Base-by-base conservation (phyloP, 1,140 invertebrate genomes). In the Ganaspis sp. region DNA sequence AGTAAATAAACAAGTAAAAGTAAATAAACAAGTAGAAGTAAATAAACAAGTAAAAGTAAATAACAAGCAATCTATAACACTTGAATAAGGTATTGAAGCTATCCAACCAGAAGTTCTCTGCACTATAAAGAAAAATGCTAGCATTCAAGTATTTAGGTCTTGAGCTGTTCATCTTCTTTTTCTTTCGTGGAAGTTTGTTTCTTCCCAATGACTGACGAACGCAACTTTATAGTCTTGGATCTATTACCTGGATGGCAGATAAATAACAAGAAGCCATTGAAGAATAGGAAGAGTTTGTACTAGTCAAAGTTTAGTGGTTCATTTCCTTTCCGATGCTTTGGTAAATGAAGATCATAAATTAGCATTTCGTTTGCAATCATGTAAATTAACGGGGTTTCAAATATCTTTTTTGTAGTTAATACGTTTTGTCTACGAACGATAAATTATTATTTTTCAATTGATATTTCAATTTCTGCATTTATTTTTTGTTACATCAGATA, bases 171-270 rank as follows among this genome's bases (percentile, higher is more conserved):
- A 64, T 64, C 58, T 64, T 64, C 58, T 26, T 64, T 64, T 64
- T 11, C 58, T 64, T 15, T 26, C 23, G 58, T n/a, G 15, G 58
- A 29, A n/a, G 21, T 64, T 29, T 4, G 23, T 64, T 64, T 15
- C 58, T 34, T 64, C 12, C 58, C 58, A 64, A 64, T 64, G 29
- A 64, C 58, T 34, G 26, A 64, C 58, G 58, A n/a, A 64, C 23
- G 58, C 58, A 64, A 49, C 45, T 49, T 49, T 49, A 49, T 49
- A 49, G 45, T 64, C 58, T 64, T 26, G 58, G 58, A 64, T 64
- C 58, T 64, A 64, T 64, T 64, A 64, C 58, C 58, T 15, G 26
- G 21, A 34, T n/a, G 23, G 58, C 58, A 34, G 58, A 64, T 64
- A 64, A 64, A 64, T 64, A 64, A 64, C 58, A 64, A 64, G 58